Percentiles rank a stretch among this genome's conserved stretches.
These are phyloP conservation scores for Zalophus californianus DNA, from an alignment of 2,797 vertebrate genomes.

Conservation along the genomic window DNA sequence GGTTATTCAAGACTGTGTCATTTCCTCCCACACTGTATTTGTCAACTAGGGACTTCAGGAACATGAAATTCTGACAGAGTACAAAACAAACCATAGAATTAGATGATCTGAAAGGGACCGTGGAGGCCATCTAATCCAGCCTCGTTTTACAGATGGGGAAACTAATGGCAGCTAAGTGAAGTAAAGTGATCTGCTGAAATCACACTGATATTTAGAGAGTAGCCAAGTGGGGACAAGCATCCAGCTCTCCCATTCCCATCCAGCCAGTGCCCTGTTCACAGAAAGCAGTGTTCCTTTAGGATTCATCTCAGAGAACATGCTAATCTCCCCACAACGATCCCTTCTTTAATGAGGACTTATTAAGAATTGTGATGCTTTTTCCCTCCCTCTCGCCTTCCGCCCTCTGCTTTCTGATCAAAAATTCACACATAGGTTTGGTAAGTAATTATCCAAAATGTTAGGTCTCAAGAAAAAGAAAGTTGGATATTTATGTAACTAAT, in stretches of 20 bases:
- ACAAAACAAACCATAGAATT: constrained; percentile 14
- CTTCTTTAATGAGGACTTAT: background rate
- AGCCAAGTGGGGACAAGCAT: background rate
- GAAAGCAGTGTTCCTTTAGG: background rate
- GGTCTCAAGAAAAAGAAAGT: constrained; percentile 2
- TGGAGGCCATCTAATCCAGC: background rate
- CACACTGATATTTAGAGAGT: background rate
- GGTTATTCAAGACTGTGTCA: constrained; percentile 56
- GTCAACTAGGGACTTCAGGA: constrained; percentile 48
- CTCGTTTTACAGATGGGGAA: constrained; percentile 6
- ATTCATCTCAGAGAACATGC: background rate
- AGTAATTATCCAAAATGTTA: constrained; percentile 53
- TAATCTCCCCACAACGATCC: background rate
- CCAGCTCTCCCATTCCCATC: background rate
- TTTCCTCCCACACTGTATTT: constrained; percentile 25
- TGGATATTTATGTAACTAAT: background rate
- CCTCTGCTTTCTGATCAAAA: constrained; percentile 16
- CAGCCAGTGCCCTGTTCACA: background rate
- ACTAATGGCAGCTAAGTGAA: background rate
- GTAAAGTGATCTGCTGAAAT: background rate
- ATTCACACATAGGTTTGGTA: background rate
- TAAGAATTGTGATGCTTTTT: background rate
- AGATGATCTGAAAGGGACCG: background rate
- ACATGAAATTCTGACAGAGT: background rate
- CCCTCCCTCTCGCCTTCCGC: background rate